These are phyloP conservation scores for Takifugu rubripes DNA, from an alignment of 2,797 vertebrate genomes.

Conservation along the genomic window DNA sequence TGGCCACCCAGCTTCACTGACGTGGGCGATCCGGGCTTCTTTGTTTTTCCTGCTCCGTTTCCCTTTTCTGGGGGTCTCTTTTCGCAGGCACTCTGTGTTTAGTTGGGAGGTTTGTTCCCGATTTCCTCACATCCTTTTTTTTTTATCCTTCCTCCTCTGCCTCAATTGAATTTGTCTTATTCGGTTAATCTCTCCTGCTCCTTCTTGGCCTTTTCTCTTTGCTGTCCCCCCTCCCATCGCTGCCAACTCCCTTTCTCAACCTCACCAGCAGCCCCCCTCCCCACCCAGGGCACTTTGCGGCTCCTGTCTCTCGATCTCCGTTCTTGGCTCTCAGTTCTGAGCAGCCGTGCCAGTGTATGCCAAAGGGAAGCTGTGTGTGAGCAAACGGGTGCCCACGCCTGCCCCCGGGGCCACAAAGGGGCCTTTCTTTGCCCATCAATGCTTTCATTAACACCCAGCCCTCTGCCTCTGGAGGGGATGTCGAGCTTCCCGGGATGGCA, in stretches of 20 bases:
- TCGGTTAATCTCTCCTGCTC: conserved; percentile 61
- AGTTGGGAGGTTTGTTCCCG: conserved; percentile 15
- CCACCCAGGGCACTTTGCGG: conserved; percentile 55
- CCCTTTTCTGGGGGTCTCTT: not conserved
- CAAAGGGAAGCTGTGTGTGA: conserved; percentile 75
- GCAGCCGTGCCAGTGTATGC: conserved; percentile 64
- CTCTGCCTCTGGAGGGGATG: conserved; percentile 75
- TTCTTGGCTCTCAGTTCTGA: conserved; percentile 78
- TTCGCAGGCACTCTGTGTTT: too few relatives aligned
- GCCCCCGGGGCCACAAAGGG: conserved; percentile 73
- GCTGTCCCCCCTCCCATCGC: conserved; percentile 37
- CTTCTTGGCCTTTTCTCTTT: conserved; percentile 44
- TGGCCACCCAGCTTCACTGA: conserved; percentile 61
- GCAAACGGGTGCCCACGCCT: conserved; percentile 76
- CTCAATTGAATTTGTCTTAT: conserved; percentile 56
- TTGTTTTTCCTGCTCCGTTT: conserved; percentile 43
- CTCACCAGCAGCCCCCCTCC: conserved; percentile 19
- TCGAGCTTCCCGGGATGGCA: conserved; percentile 76
- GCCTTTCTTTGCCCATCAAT: conserved; percentile 78
- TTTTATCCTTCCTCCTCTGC: conserved; percentile 27
- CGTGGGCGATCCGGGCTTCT: conserved; percentile 54
- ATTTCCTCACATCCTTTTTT: conserved; percentile 46
- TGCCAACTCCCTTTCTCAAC: conserved; percentile 37
- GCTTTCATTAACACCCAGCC: conserved; percentile 75
- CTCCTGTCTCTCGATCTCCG: conserved; percentile 76